A percentile compares a stretch with the other conserved stretches of the same genome.
These are phyloP conservation scores for Ancistrus triradiatus DNA, from an alignment of 2,113 vertebrate species.

Conservation along the genomic window DNA sequence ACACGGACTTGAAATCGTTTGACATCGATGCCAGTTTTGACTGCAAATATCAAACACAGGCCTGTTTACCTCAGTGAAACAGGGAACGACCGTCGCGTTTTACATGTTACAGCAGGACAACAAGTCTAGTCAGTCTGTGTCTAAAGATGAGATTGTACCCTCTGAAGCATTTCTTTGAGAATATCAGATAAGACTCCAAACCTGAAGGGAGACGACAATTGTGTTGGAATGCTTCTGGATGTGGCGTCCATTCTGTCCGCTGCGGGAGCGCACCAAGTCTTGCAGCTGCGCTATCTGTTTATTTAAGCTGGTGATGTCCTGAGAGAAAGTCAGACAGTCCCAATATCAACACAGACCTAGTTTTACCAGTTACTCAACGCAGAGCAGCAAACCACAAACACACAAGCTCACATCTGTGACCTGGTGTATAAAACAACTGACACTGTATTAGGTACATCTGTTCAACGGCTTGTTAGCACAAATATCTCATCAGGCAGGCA, in stretches of 20 bases:
- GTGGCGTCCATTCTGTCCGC: slow-evolving; percentile 80
- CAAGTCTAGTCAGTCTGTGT: not conserved
- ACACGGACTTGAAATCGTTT: slow-evolving; percentile 90
- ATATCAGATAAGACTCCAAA: slow-evolving; percentile 43
- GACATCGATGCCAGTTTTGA: slow-evolving; percentile 91
- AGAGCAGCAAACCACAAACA: not conserved
- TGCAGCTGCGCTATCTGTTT: slow-evolving; percentile 92
- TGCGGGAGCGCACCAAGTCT: slow-evolving; percentile 79
- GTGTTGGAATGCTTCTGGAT: slow-evolving; percentile 89
- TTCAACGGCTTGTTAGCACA: not conserved
- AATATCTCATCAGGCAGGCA: too few relatives aligned
- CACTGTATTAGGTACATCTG: not conserved
- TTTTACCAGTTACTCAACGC: not conserved
- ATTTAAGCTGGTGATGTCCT: slow-evolving; percentile 91
- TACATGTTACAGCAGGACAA: not conserved
- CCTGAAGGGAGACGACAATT: slow-evolving; percentile 91
- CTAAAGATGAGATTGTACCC: not conserved
- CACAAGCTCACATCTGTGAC: not conserved
- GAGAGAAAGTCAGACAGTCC: slow-evolving; percentile 14
- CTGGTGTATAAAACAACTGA: not conserved
- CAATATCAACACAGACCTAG: slow-evolving; percentile 7
- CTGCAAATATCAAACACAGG: slow-evolving; percentile 59
- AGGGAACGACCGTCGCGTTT: not conserved
- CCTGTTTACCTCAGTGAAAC: not conserved
- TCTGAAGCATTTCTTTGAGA: not conserved